Percentiles rank a stretch among this genome's conserved stretches.
Conservation (phyloP, 2,797 vertebrate genomes). For the Thamnophis elegans region DNA sequence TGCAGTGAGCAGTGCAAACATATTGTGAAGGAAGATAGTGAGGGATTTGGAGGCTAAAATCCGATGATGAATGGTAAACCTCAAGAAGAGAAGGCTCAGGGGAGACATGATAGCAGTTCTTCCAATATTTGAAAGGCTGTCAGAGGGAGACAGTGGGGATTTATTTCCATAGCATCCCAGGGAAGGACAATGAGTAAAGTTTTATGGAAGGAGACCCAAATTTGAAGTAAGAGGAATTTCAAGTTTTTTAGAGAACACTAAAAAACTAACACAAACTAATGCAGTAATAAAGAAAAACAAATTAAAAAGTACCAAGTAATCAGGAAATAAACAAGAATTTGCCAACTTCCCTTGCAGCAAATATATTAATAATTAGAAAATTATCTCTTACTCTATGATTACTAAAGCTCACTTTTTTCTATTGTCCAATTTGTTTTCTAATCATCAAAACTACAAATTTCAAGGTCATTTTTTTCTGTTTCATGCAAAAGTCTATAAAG, state of each 20-base stretch:
- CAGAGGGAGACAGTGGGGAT: not conserved
- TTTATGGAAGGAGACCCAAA: not conserved
- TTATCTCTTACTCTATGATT: not conserved
- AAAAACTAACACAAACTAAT: not conserved
- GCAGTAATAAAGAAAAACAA: not conserved
- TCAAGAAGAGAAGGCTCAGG: not conserved
- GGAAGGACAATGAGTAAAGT: not conserved
- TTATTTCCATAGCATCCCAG: not conserved
- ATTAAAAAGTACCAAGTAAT: not conserved
- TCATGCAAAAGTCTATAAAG: not conserved
- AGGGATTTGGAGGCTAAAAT: not conserved
- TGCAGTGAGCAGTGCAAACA: not conserved
- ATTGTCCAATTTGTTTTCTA: not conserved
- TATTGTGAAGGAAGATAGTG: not conserved
- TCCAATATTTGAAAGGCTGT: not conserved
- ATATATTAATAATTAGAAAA: not conserved
- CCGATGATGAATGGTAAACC: not conserved
- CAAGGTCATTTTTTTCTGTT: not conserved
- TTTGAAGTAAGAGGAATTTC: not conserved
- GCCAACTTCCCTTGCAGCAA: not conserved
- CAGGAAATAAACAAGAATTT: not conserved
- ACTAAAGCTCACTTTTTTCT: not conserved
- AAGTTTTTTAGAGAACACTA: not conserved
- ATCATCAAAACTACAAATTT: not conserved
- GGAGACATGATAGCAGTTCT: not conserved